Evolutionary conservation across 2,797 vertebrate genomes (phyloP).

Genomic region (Chelon auratus): DNA sequence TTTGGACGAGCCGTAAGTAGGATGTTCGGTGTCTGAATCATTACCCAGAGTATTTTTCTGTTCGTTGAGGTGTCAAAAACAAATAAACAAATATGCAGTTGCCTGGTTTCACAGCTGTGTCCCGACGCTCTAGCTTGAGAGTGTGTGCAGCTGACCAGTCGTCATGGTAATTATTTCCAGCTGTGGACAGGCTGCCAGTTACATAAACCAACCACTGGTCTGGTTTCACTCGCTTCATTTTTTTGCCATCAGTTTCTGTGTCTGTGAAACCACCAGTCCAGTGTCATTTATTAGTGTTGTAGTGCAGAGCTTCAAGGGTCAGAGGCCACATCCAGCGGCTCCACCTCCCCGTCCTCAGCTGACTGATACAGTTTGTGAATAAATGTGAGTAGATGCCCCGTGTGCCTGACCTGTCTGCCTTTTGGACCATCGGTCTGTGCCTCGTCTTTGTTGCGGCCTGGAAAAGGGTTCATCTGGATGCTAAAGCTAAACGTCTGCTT

Average conservation of each 20-base stretch:
- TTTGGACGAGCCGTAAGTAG: constrained; percentile 69
- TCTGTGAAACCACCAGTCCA: constrained; percentile 33
- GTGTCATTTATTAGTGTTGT: constrained; percentile 54
- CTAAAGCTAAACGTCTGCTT: constrained; percentile 11
- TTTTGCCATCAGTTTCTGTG: constrained; percentile 17
- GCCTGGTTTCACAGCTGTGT: constrained; percentile 34
- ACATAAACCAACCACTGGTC: constrained; percentile 18
- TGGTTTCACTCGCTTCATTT: constrained; percentile 38
- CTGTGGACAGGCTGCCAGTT: constrained; percentile 37
- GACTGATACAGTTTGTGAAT: constrained; percentile 16
- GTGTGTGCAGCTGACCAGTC: constrained; percentile 43
- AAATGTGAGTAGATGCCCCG: neutral
- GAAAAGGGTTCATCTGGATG: constrained; percentile 13
- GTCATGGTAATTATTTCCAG: constrained; percentile 42
- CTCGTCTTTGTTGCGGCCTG: constrained; percentile 31
- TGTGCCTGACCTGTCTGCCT: constrained; percentile 26
- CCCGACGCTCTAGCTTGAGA: constrained; percentile 1
- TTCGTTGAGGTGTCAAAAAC: constrained; percentile 14
- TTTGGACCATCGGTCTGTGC: constrained; percentile 27
- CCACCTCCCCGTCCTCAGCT: constrained; percentile 31
- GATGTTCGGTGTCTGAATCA: neutral
- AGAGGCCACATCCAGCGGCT: constrained; percentile 30
- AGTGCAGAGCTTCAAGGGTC: constrained; percentile 36
- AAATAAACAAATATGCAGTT: constrained; percentile 1
- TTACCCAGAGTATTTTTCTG: neutral